phyloP scores from a whole-genome alignment of 2,113 vertebrate genomes.

The Hemichromis elongatus region DNA sequence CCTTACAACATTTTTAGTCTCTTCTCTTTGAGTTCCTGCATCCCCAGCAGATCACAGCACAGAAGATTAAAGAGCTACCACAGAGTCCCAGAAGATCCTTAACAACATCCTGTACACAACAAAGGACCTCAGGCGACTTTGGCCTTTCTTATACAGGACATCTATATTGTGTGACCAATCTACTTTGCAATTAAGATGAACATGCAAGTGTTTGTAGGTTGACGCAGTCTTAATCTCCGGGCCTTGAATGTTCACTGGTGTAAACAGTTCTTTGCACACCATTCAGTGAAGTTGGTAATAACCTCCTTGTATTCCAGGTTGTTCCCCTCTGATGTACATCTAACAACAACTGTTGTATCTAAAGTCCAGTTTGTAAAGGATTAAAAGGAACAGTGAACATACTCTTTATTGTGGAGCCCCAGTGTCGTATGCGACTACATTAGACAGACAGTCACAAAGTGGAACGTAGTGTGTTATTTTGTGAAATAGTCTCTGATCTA shows the following conservation, averaged over 20 bases:
- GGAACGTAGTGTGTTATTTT: accelerated
- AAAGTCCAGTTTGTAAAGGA: not conserved
- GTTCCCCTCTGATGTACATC: not conserved
- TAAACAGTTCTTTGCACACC: not conserved
- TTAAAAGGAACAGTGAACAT: not conserved
- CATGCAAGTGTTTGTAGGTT: not conserved
- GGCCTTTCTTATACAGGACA: not conserved
- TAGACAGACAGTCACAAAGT: not conserved
- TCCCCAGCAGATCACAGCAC: not conserved
- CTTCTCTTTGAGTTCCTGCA: not conserved
- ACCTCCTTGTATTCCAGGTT: not conserved
- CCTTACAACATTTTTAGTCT: not conserved
- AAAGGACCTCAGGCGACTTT: not conserved
- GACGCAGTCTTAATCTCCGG: not conserved
- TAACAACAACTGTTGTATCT: not conserved
- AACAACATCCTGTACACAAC: not conserved
- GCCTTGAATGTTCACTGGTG: not conserved
- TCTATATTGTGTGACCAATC: not conserved
- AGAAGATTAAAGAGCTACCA: not conserved
- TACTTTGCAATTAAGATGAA: not conserved
- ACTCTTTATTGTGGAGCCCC: not conserved
- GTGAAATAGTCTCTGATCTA: not conserved
- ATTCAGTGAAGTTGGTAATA: not conserved
- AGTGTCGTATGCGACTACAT: not conserved
- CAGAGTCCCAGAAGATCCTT: not conserved